Evolutionary conservation across 2,113 vertebrate genomes (phyloP).

Genomic region (Melanocharis versteri): DNA sequence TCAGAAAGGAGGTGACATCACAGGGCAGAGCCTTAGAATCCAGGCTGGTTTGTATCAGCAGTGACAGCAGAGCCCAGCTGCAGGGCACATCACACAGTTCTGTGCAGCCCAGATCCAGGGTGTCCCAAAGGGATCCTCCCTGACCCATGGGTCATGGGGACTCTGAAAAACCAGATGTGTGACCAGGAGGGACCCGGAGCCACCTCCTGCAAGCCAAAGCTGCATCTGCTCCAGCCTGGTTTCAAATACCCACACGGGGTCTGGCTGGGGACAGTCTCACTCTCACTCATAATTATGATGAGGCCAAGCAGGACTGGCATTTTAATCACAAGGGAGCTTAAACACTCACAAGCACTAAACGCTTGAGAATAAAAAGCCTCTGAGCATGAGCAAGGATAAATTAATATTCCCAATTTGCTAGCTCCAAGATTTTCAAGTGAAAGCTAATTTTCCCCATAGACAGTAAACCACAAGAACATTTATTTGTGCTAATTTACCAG

Average conservation of each 20-base stretch:
- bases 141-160: no score
- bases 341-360: not conserved
- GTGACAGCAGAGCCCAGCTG: not conserved
- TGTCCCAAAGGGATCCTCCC: not conserved
- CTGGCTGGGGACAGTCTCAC: not conserved
- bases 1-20: not conserved
- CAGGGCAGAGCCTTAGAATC: not conserved
- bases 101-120: not conserved
- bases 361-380: conserved; percentile 9
- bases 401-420: conserved; percentile 1
- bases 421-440: not conserved
- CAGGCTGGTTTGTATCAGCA: not conserved
- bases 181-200: not conserved
- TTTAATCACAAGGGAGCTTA: not conserved
- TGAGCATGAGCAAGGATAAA: not conserved
- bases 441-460: conserved; percentile 17
- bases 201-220: not conserved
- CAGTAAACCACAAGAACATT: not conserved
- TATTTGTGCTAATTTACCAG: conserved; percentile 23
- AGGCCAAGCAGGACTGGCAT: not conserved
- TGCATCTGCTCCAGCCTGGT: not conserved
- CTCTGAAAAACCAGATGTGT: not conserved
- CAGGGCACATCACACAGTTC: not conserved
- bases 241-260: rapidly evolving
- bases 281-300: not conserved